A percentile compares a stretch with the other conserved stretches of the same genome.
These are phyloP conservation scores for Eremophila alpestris DNA, from an alignment of 2,797 vertebrate species.

Conservation along the genomic window DNA sequence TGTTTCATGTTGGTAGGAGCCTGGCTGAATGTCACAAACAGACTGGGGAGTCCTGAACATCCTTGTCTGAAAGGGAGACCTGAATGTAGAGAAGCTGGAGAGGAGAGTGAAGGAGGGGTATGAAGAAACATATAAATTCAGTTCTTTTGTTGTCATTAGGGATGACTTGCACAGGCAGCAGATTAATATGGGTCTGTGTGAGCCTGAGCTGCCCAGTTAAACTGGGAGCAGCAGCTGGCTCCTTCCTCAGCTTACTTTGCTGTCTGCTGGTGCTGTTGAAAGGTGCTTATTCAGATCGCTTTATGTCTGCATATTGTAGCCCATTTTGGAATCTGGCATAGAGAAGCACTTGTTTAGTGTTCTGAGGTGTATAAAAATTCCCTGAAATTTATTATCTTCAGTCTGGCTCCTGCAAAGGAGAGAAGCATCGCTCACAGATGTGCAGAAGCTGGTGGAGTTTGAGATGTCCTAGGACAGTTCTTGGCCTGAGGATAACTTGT, in stretches of 20 bases:
- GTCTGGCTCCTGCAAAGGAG: neutral
- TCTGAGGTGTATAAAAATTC: neutral
- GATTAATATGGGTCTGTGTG: neutral
- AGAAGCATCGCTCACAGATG: neutral
- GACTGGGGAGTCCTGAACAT: neutral
- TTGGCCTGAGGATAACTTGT: neutral
- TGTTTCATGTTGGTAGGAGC: neutral
- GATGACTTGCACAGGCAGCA: neutral
- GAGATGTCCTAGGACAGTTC: neutral
- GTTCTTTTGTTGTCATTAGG: neutral
- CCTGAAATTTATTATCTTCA: neutral
- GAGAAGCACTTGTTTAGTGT: neutral
- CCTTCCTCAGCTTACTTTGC: neutral
- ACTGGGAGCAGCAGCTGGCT: neutral
- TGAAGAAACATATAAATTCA: neutral
- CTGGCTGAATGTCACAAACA: neutral
- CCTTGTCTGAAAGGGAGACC: neutral
- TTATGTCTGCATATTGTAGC: neutral
- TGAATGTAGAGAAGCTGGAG: neutral
- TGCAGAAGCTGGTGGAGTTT: neutral
- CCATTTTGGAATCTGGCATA: neutral
- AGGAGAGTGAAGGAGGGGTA: neutral
- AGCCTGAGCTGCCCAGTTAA: neutral
- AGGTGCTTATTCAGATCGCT: neutral
- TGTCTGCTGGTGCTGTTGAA: neutral